phyloP scores from a whole-genome alignment of 2,888 invertebrate species.

The Stictocephala bisonia region DNA sequence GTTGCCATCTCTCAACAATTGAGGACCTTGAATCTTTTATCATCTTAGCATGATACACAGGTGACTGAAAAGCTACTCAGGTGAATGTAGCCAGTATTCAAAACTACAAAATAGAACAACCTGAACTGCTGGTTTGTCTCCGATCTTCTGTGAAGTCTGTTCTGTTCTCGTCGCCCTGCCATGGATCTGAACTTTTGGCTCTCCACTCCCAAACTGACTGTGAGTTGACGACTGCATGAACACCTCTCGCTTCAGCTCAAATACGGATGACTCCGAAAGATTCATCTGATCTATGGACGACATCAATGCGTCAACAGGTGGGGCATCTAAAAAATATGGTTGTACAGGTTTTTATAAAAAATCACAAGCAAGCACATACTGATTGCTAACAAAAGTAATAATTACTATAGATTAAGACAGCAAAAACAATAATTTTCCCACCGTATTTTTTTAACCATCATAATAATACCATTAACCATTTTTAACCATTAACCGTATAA shows the following conservation, averaged over 20 bases:
- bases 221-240: constrained; percentile 67
- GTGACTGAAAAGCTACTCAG: background rate
- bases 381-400: too few relatives aligned
- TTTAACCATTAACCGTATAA: too few relatives aligned
- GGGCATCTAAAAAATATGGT: constrained; percentile 46
- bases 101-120: constrained; percentile 44
- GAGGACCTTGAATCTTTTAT: background rate
- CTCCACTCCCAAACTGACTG: constrained; percentile 60
- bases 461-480: too few relatives aligned
- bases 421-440: too few relatives aligned
- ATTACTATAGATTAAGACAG: too few relatives aligned
- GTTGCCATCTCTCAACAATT: background rate
- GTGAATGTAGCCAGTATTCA: background rate
- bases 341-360: background rate
- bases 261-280: constrained; percentile 61
- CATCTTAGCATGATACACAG: background rate
- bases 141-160: constrained; percentile 68
- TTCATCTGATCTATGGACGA: constrained; percentile 52
- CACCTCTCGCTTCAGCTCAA: constrained; percentile 69
- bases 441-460: too few relatives aligned
- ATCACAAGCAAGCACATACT: too few relatives aligned
- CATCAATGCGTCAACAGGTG: constrained; percentile 47
- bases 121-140: constrained; percentile 68
- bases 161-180: constrained; percentile 67
- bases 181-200: constrained; percentile 69